These are phyloP conservation scores for Dioctria linearis DNA, from an alignment of 2,888 invertebrate species.

Conservation along the genomic window DNA sequence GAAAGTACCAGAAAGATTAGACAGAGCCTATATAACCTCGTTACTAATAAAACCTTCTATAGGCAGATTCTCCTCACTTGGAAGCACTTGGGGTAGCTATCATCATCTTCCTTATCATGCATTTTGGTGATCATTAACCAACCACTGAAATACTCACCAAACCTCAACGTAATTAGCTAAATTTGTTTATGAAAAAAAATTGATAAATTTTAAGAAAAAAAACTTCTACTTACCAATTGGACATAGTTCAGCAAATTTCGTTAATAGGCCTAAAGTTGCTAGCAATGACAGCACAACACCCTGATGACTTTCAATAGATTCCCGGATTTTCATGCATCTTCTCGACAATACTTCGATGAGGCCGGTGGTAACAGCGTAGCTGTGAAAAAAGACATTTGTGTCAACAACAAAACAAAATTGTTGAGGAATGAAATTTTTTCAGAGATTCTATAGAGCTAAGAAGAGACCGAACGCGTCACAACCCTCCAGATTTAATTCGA, in stretches of 20 bases:
- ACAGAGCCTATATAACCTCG: too few species aligned
- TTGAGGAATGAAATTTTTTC: conserved; percentile 15
- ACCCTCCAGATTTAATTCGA: conserved; percentile 47
- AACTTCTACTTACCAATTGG: conserved; percentile 66
- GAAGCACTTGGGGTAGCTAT: too few species aligned
- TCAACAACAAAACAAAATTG: conserved; percentile 58
- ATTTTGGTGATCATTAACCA: too few species aligned
- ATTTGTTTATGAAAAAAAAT: too few species aligned
- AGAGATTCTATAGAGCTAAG: conserved; percentile 11
- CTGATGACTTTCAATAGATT: conserved; percentile 73
- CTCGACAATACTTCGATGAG: conserved; percentile 84
- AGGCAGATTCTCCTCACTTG: too few species aligned
- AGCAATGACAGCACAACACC: conserved; percentile 69
- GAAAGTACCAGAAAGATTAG: too few species aligned
- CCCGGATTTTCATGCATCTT: conserved; percentile 80
- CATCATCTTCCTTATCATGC: too few species aligned
- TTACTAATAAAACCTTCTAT: too few species aligned
- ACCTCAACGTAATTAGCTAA: too few species aligned
- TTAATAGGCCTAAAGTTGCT: conserved; percentile 70
- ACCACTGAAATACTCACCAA: too few species aligned
- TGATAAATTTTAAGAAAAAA: conserved; percentile 8
- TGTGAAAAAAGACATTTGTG: conserved; percentile 69
- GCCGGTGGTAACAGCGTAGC: conserved; percentile 85
- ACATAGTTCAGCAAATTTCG: conserved; percentile 70
- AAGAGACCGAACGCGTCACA: neutral